A percentile compares a stretch with the other conserved stretches of the same genome.
Evolutionary conservation across 2,113 vertebrate genomes (phyloP).

Genomic region (Laticauda colubrina): DNA sequence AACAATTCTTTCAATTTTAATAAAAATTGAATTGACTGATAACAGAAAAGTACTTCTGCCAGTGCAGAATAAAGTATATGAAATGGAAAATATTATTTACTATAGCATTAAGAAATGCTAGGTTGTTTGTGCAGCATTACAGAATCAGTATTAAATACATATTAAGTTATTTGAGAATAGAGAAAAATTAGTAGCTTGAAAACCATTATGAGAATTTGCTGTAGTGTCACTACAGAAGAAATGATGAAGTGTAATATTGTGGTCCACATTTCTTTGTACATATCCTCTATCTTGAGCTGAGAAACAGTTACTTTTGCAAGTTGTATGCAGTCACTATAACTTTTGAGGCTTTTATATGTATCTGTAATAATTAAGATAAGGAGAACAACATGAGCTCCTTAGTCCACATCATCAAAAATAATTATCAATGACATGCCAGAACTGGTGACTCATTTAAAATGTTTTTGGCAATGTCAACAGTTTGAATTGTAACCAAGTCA

Average conservation of each 20-base stretch:
- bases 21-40: not conserved
- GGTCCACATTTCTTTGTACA: not conserved
- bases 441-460: not conserved
- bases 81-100: not conserved
- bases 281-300: not conserved
- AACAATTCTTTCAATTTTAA: conserved; percentile 2
- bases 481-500: not conserved
- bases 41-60: conserved; percentile 5
- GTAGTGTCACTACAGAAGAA: not conserved
- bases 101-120: not conserved
- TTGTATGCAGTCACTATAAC: not conserved
- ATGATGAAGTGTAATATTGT: not conserved
- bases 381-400: not conserved
- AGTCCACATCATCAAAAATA: not conserved
- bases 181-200: not conserved
- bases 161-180: not conserved
- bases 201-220: not conserved
- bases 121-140: not conserved
- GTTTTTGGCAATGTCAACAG: not conserved
- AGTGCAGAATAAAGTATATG: not conserved
- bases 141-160: not conserved
- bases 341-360: not conserved
- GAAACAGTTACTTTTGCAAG: not conserved
- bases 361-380: not conserved
- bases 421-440: not conserved